Percentiles rank a stretch among this genome's conserved stretches.
phyloP scores from a whole-genome alignment of 1,140 invertebrate species.

The Laupala kohalensis region DNA sequence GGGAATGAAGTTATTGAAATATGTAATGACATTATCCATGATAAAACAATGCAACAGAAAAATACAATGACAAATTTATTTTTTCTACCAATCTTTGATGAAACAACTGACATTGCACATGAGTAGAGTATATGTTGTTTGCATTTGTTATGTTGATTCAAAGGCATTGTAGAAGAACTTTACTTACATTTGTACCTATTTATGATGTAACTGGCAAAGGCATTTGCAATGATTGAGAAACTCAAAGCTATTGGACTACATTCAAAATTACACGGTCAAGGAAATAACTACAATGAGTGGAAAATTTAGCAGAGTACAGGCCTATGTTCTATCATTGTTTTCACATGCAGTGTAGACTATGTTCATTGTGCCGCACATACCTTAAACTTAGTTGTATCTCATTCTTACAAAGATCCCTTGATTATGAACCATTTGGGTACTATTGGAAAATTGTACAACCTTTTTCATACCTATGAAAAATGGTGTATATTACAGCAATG shows the following conservation, averaged over 20 bases:
- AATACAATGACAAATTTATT: not conserved
- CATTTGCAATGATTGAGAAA: not conserved
- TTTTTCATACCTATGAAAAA: not conserved
- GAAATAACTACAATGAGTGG: not conserved
- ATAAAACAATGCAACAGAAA: not conserved
- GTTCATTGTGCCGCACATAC: not conserved
- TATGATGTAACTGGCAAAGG: not conserved
- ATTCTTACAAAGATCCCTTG: not conserved
- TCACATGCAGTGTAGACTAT: not conserved
- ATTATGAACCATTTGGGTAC: not conserved
- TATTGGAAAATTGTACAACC: not conserved
- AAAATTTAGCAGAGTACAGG: not conserved
- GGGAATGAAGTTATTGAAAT: not conserved
- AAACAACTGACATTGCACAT: not conserved
- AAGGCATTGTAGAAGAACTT: not conserved
- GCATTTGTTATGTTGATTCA: not conserved
- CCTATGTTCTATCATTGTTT: not conserved
- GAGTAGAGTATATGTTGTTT: not conserved
- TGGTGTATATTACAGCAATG: not conserved
- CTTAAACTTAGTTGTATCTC: not conserved
- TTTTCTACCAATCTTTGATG: not conserved
- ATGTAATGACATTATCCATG: not conserved
- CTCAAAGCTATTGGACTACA: not conserved
- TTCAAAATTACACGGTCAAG: not conserved
- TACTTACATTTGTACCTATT: not conserved